Conservation (phyloP, 2,888 invertebrate genomes). For the Lordiphosa fenestrarum region DNA sequence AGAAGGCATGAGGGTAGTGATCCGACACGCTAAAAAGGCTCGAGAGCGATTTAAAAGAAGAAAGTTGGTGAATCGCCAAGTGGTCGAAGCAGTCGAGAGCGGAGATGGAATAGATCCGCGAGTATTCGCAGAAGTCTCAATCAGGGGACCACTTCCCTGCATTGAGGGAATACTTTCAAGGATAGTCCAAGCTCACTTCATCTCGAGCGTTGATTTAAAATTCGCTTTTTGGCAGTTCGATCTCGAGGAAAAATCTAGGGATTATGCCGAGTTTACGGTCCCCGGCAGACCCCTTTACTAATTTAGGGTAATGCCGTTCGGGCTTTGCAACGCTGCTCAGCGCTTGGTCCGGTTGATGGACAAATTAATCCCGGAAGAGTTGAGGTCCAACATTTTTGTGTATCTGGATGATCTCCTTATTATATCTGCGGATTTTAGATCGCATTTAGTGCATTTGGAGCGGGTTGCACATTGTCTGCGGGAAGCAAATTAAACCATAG, state of each 20-base stretch:
- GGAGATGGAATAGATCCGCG: too few relatives aligned
- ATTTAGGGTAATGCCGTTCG: constrained; percentile 1
- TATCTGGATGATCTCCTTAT: background rate
- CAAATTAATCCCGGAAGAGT: background rate
- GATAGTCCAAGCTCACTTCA: background rate
- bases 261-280: background rate
- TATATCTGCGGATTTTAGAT: background rate
- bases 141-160: background rate
- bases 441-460: too few relatives aligned
- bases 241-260: background rate
- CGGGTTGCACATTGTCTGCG: too few relatives aligned
- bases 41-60: too few relatives aligned
- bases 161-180: constrained; percentile 1
- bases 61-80: too few relatives aligned
- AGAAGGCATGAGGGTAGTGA: too few relatives aligned
- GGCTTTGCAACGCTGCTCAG: constrained; percentile 1
- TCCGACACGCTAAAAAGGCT: too few relatives aligned
- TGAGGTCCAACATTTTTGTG: background rate
- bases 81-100: too few relatives aligned
- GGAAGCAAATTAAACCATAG: too few relatives aligned
- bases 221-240: constrained; percentile 5
- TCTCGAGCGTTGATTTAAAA: background rate
- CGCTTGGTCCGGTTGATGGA: background rate
- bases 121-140: too few relatives aligned
- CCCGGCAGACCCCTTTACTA: background rate